phyloP scores from a whole-genome alignment of 2,888 invertebrate genomes.

The Drosophila vallismaia region DNA sequence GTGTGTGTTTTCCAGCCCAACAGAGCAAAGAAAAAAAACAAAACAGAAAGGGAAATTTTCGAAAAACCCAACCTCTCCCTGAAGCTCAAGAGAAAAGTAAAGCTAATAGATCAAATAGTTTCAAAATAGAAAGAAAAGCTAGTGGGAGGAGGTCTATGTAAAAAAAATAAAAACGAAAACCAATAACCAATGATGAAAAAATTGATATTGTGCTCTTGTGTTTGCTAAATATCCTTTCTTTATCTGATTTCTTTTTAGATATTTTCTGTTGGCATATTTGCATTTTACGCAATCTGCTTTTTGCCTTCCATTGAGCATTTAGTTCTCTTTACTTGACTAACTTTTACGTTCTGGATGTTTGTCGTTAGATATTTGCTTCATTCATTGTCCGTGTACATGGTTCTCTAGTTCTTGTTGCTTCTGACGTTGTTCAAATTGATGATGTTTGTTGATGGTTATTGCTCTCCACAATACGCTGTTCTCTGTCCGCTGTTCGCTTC shows the following conservation, averaged over 20 bases:
- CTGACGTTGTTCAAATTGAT: conserved; percentile 2
- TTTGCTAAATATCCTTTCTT: neutral
- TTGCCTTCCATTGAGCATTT: neutral
- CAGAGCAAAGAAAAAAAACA: neutral
- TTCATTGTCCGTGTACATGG: neutral
- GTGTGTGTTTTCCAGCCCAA: neutral
- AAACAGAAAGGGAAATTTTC: neutral
- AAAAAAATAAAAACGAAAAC: neutral
- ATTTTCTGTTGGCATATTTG: neutral
- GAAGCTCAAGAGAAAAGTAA: neutral
- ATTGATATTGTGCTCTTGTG: neutral
- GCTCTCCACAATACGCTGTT: neutral
- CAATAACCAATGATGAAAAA: neutral
- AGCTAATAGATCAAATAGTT: neutral
- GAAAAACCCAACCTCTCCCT: neutral
- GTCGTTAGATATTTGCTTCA: conserved; percentile 1
- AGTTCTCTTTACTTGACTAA: neutral
- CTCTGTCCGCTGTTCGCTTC: neutral
- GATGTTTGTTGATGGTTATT: neutral
- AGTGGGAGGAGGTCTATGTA: neutral
- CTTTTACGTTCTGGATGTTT: neutral
- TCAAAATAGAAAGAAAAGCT: neutral
- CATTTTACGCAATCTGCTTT: neutral
- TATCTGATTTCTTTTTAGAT: neutral
- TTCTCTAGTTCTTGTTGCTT: conserved; percentile 1